Base-by-base conservation (phyloP, 2,797 vertebrate genomes). In the Urosaurus nigricauda region DNA sequence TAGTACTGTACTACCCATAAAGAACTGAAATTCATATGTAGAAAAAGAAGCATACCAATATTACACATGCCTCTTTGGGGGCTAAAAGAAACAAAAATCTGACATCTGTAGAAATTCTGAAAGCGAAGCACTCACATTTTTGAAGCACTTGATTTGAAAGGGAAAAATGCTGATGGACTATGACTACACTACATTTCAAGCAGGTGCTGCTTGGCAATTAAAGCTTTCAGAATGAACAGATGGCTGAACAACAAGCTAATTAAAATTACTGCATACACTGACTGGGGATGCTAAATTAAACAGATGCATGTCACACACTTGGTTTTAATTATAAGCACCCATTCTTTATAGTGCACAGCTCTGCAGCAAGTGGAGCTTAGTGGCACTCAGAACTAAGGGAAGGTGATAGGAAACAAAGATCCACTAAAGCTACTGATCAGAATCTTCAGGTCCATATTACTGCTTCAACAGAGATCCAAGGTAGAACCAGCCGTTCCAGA, bases 201-300 rank as follows among this genome's bases (percentile, higher is more conserved):
- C 80, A 83, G 87, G 80, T 88, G 87, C 73, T 88, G 71, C 87
- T 77, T 65, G 26, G 87, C 80, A 83, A 88, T 83, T 83, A 77
- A 83, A 77, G 37, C 56, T 83, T 83, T 88, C 79, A 83, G 47
- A 83, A 83, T 65, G 79, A 88, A 83, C 87, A 88, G 80, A 83
- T 88, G 87, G 87, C 79, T 83, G 16, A 83, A 88, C 79, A 87
- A 87, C 80, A 75, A 88, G 87, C 79, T 88, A 83, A 88, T 83
- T 88, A 88, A 88, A 88, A 88, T 75, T 83, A 87, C 19, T 87
- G 65, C 80, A 83, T 83, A 37, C 71, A 77, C 47, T 83, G 80
- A 88, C 60, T 47, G 74, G 26, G 51, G 35, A 70, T 43, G 74
- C 47, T 43, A 83, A 89, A 58, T 73, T 63, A 74, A 89, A 63